Evolutionary conservation across 2,888 invertebrate genomes (phyloP), one percentile per base, ranked within the genome.

Genomic region (Cistogaster globosa): DNA sequence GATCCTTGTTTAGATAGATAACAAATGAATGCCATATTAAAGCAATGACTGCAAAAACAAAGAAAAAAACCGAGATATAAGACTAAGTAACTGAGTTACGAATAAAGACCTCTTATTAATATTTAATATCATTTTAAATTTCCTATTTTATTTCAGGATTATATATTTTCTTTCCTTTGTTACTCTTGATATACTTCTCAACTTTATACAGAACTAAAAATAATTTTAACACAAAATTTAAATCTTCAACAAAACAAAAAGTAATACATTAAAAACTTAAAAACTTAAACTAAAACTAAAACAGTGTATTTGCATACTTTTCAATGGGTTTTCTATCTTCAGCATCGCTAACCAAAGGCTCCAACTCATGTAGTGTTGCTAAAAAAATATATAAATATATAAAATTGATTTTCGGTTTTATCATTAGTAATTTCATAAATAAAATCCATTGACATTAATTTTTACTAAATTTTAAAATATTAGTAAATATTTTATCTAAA

Each of bases 281-380:
- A 26, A 26, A 26, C 26, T 26, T 2, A 68, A 86, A 57, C 26
- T 26, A 26, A 68, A 86, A 57, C 51, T 55, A 76, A 82, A 76
- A 58, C 58, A 58, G 82, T 77, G 76, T 78, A 79, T 88, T 89
- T 87, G 88, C 91, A 90, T 92, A 92, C 92, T 92, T 92, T 90
- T 92, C 92, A 88, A 89, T 88, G 87, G 89, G 89, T 89, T 91
- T 92, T 89, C 90, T 90, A 88, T 95, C 94, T 86, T 95, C 94
- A 86, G 94, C 93, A 92, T 95, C 94, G 91, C 95, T 95, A 93
- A 96, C 96, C 88, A 96, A 93, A 18, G 96, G 96, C 92, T 96
- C 96, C 89, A 96, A 94, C 93, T 96, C 96, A 88, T 92, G 92
- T 85, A 92, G 89, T 88, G 91, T 92, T 89, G 92, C 92, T 92